Evolutionary conservation across 2,797 vertebrate genomes (phyloP).

Genomic region (Clarias laeviceps): DNA sequence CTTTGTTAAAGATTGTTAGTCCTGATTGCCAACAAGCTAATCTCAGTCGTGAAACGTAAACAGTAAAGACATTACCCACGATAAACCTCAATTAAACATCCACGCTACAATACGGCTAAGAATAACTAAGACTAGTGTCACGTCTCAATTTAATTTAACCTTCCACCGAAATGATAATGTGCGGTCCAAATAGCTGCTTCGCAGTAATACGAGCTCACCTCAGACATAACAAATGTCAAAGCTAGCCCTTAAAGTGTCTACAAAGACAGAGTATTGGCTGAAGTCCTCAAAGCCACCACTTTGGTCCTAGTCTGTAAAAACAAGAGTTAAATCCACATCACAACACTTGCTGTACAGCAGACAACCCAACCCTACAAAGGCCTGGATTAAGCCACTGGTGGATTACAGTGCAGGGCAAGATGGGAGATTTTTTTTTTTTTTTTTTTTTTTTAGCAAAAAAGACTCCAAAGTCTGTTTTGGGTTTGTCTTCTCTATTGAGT

Average conservation of each 20-base stretch:
- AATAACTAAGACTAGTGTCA: slow-evolving; percentile 12
- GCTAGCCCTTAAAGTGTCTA: slow-evolving; percentile 54
- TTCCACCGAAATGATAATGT: slow-evolving; percentile 27
- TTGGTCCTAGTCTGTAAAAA: slow-evolving; percentile 66
- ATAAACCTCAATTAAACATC: slow-evolving; percentile 25
- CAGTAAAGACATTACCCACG: slow-evolving; percentile 1
- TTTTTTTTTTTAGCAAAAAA: slow-evolving; percentile 54
- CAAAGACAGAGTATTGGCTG: slow-evolving; percentile 48
- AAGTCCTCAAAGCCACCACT: slow-evolving; percentile 54
- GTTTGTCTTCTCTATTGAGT: slow-evolving; percentile 23
- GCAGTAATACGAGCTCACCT: slow-evolving; percentile 46
- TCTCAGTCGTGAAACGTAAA: background rate
- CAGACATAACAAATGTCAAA: slow-evolving; percentile 60
- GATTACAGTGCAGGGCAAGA: slow-evolving; percentile 75
- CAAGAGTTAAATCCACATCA: slow-evolving; percentile 58
- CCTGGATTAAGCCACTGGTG: slow-evolving; percentile 60
- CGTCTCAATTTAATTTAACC: slow-evolving; percentile 20
- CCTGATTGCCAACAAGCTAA: slow-evolving; percentile 45
- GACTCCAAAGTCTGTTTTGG: slow-evolving; percentile 37
- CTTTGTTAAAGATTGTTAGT: slow-evolving; percentile 44
- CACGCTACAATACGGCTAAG: slow-evolving; percentile 6
- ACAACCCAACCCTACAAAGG: slow-evolving; percentile 47
- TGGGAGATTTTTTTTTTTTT: slow-evolving; percentile 60
- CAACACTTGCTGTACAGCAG: slow-evolving; percentile 47
- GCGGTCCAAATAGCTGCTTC: slow-evolving; percentile 27